Base-by-base conservation (phyloP, 1,140 invertebrate species). In the Trissolcus basalis region DNA sequence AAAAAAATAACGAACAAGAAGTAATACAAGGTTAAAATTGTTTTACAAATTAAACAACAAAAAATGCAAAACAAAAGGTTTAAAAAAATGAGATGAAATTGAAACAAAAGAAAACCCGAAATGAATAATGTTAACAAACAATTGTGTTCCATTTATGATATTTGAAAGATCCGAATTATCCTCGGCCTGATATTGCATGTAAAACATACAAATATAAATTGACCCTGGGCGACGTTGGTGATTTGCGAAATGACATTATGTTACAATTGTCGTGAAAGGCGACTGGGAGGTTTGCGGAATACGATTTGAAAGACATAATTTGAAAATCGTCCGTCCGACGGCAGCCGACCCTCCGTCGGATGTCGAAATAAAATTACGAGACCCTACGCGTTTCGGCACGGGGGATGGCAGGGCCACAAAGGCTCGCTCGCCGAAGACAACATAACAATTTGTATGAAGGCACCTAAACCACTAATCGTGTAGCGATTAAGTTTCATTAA, bases 291-390 rank as follows among this genome's bases (percentile, higher is more conserved):
- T 65, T 77, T 71, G 64, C 77, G 80, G 84, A 87, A 87, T 83
- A 77, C 79, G 82, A 87, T 86, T 87, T 87, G 81, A 86, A 85
- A 87, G 84, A 83, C 82, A 81, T 89, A 89, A 89, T 89, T 87
- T 83, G 86, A 89, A 89, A 88, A 88, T 88, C 86, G 85, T 80
- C 78, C 76, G 79, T 78, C 84, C 85, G 84, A 85, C 85, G 85
- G 84, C 83, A 82, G 81, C 76, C 86, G 82, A 87, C 87, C 86
- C 87, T 88, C 86, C 87, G 87, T 86, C 86, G 86, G 86, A 87
- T 82, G 83, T 85, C 82, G 79, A 89, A 88, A 89, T 89, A 86
- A 88, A 89, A 88, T 89, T 88, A 89, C 83, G 80, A 83, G 82
- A 87, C 86, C 87, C 87, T 87, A 82, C n/a, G 78, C 60, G n/a